A percentile compares a stretch with the other conserved stretches of the same genome.
Conservation (phyloP, 2,113 vertebrate species). For the Sardina pilchardus region DNA sequence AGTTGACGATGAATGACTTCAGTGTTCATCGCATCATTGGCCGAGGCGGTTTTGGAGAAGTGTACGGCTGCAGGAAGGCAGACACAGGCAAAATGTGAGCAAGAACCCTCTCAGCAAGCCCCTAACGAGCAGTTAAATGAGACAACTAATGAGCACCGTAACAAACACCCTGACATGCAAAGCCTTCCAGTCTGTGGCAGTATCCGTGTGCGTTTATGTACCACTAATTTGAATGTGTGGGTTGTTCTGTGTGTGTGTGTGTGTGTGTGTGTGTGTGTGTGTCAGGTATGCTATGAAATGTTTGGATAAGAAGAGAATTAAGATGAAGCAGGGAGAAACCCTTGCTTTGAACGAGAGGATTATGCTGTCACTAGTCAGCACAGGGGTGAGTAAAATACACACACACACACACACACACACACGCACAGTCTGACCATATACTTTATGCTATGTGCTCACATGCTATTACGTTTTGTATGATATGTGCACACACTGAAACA, state of each 20-base stretch:
- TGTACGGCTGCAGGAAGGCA: conserved; percentile 97
- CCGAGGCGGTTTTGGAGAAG: conserved; percentile 94
- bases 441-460: neutral
- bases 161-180: neutral
- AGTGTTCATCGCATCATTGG: conserved; percentile 98
- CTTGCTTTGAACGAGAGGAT: conserved; percentile 96
- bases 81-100: conserved; percentile 99
- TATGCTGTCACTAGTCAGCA: conserved; percentile 97
- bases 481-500: neutral
- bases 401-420: neutral
- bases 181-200: neutral
- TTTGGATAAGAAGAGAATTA: conserved; percentile 98
- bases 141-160: too few relatives aligned
- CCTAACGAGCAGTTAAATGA: neutral
- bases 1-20: conserved; percentile 99
- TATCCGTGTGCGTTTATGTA: neutral
- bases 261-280: conserved; percentile 31
- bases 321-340: conserved; percentile 99
- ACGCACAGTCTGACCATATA: neutral
- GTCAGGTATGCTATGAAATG: conserved; percentile 98
- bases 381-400: conserved; percentile 82
- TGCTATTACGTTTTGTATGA: neutral
- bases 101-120: too few relatives aligned
- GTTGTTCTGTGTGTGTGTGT: neutral
- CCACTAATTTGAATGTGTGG: conserved; percentile 26